A percentile compares a stretch with the other conserved stretches of the same genome.
phyloP scores from a whole-genome alignment of 2,113 vertebrate species.

The Peromyscus californicus region DNA sequence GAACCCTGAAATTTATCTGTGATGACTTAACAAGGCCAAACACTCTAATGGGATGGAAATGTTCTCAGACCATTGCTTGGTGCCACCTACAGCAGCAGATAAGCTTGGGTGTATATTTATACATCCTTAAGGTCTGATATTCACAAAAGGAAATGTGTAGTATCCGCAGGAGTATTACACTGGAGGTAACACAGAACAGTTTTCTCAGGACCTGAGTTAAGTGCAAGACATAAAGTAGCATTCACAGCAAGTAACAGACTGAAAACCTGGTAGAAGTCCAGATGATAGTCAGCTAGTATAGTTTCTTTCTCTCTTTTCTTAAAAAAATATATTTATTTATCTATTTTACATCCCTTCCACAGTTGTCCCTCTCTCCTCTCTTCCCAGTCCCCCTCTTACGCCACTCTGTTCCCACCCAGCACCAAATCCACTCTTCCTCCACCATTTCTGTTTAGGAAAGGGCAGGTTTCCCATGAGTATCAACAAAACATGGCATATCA shows the following conservation, averaged over 20 bases:
- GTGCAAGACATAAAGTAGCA: neutral
- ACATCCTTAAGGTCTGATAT: neutral
- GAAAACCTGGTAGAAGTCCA: neutral
- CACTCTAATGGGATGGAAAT: neutral
- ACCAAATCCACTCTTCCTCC: no score
- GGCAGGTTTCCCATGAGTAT: no score
- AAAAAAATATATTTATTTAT: no score
- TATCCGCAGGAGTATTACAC: neutral
- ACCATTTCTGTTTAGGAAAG: no score
- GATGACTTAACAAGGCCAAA: neutral
- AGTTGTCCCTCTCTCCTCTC: no score
- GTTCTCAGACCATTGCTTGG: neutral
- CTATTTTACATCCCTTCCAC: no score
- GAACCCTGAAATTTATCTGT: neutral
- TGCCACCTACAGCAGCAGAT: neutral
- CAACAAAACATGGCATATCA: no score
- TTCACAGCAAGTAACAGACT: neutral
- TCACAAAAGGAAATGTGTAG: constrained; percentile 27
- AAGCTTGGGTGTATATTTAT: neutral
- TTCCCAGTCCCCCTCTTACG: no score
- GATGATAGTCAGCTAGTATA: neutral
- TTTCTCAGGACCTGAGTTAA: neutral
- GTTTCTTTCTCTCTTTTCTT: neutral
- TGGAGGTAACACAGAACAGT: constrained; percentile 19
- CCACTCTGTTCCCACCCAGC: no score